Base-by-base conservation (phyloP, 2,797 vertebrate species). In the Sebastes vulpes region DNA sequence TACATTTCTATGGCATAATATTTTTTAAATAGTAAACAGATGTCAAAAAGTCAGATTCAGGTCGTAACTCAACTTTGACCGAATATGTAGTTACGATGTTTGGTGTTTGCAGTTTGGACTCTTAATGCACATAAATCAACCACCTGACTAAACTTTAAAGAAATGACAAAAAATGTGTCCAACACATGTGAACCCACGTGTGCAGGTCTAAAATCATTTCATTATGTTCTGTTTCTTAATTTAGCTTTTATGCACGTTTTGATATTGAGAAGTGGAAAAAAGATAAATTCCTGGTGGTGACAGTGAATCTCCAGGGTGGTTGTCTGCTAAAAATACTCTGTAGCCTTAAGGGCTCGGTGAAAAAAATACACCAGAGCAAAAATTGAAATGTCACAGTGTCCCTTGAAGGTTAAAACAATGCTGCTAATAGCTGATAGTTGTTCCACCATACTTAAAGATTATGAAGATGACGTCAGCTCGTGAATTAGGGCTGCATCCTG, bases 321-420 rank as follows among this genome's bases (percentile, higher is more conserved):
- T 57, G 16, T 69, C 57, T 46, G 54, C 72, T 53, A 81, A 75
- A 83, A 79, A 81, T 77, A 75, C 28, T 52, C 48, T 23, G 20
- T 10, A 35, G 60, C 67, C 72, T 64, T 61, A 26, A 75, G 60
- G 59, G 46, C 29, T 50, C 9, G 7, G 48, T 57, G 42, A 50
- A 25, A 74, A 32, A 65, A 65, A 70, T 28, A 61, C 8, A 23
- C 59, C 18, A 12, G 65, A 76, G 69, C 28, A 26, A 67, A 64
- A 77, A 67, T 16, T n/a, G 20, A 71, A 88, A 88, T 64, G 64
- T 73, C 77, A 72, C 29, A 0, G 14, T 57, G 77, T 70, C 38
- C 58, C 64, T 84, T 23, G 60, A 83, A 86, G 79, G 77, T 80
- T 84, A 75, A 77, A 84, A 82, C 61, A 78, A 50, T 65, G 48